Evolutionary conservation across 2,888 invertebrate genomes (phyloP), one percentile per base, ranked within the genome.

Genomic region (Heteropelma amictum): DNA sequence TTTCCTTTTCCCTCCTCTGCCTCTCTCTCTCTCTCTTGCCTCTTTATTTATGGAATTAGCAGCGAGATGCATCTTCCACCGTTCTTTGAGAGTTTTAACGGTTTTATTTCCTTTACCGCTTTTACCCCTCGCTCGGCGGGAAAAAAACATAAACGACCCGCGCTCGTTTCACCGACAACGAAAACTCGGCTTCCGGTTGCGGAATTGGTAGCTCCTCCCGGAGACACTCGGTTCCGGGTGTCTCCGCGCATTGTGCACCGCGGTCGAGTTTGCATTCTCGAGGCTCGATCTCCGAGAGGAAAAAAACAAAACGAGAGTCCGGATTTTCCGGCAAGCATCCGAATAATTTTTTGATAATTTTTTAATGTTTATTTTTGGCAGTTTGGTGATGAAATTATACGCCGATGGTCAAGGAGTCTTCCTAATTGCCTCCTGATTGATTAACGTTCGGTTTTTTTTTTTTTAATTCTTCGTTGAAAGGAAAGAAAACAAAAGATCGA

Each of bases 11-110:
- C 42, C 14, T 68, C 14, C 47, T 38, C 28, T 21, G 42, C 10
- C 26, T 17, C 45, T 23, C 26, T 42, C 30, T 19, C 45, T 71
- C 19, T 64, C 58, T 77, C 61, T 67, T 40, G 26, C 80, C 8
- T 74, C n/a, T 82, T 83, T 84, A 83, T 85, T 85, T 83, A 81
- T 83, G 79, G 82, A 87, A 87, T 87, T 86, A 85, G 78, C 72
- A 80, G 77, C 72, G 83, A 79, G 82, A 85, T 85, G 81, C 83
- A 84, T 86, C 85, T 85, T 80, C 76, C 71, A 72, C 79, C 80
- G 78, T 80, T 78, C 81, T 82, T 80, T 78, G 58, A 61, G 78
- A 76, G 69, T 79, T 80, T 83, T 81, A 83, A 83, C 83, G 82
- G 83, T 83, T 74, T 75, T 58, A 58, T 53, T n/a, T n/a, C n/a